Percentiles rank a stretch among this genome's conserved stretches.
Conservation (phyloP, 2,797 vertebrate species). For the Lutjanus campechanus region DNA sequence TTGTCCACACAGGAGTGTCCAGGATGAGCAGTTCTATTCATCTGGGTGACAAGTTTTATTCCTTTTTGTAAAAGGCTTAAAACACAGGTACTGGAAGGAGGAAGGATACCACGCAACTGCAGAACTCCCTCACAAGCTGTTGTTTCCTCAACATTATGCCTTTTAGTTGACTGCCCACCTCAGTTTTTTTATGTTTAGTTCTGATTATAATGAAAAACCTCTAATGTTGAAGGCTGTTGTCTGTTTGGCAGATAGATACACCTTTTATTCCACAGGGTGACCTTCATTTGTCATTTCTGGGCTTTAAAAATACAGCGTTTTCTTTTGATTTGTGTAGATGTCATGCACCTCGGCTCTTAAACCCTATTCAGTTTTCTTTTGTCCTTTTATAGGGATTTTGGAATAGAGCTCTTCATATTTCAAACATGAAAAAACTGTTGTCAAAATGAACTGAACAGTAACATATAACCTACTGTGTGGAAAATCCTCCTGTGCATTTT, state of each 20-base stretch:
- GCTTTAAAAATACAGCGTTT: background rate
- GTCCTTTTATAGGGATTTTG: background rate
- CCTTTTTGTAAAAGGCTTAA: constrained; percentile 19
- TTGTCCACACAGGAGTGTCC: background rate
- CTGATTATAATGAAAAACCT: background rate
- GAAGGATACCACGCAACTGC: background rate
- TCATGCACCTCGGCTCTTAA: background rate
- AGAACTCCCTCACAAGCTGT: background rate
- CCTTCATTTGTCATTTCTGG: background rate
- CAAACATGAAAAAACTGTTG: background rate
- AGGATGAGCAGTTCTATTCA: background rate
- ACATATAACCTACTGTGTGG: too few relatives aligned
- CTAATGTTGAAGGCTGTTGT: background rate
- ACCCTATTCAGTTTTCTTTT: background rate
- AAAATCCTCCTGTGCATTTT: background rate
- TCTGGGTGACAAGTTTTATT: constrained; percentile 11
- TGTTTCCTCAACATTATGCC: background rate
- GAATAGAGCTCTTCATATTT: background rate
- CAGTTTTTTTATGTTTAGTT: background rate
- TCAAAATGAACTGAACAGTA: background rate
- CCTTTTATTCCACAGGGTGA: background rate
- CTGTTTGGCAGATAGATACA: background rate
- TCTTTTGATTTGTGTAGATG: background rate
- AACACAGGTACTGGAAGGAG: background rate
- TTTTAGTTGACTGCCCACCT: background rate